Percentiles rank a stretch among this genome's conserved stretches.
phyloP scores from a whole-genome alignment of 1,140 invertebrate species.

The Drosophila pseudoobscura region DNA sequence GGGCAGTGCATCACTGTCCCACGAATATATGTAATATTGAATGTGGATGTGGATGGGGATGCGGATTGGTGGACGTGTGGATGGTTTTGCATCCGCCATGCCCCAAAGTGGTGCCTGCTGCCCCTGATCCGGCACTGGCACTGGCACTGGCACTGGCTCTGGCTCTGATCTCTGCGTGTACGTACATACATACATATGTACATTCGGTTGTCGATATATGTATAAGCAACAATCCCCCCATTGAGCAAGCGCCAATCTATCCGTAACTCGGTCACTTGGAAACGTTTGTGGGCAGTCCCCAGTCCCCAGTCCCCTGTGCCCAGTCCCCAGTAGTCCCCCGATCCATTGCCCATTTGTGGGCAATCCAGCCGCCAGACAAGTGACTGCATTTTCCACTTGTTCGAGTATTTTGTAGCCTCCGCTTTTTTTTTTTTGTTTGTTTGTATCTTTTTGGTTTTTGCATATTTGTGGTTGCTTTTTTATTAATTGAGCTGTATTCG shows the following conservation, averaged over 20 bases:
- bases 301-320: constrained; percentile 31
- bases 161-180: constrained; percentile 26
- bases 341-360: constrained; percentile 59
- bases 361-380: constrained; percentile 31
- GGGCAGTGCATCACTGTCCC: constrained; percentile 47
- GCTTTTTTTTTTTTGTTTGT: constrained; percentile 10
- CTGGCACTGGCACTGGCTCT: no score
- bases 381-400: constrained; percentile 53
- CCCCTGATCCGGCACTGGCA: no score
- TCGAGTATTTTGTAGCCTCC: constrained; percentile 4
- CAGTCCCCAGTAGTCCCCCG: no score
- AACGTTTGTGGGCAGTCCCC: constrained; percentile 58
- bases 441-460: constrained; percentile 13
- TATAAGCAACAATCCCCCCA: constrained; percentile 47
- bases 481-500: constrained; percentile 70
- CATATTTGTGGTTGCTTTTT: constrained; percentile 45
- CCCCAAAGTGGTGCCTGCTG: constrained; percentile 12
- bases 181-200: not conserved
- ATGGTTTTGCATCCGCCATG: constrained; percentile 44
- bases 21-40: constrained; percentile 45
- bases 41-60: constrained; percentile 45
- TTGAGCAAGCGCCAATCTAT: constrained; percentile 71
- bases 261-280: constrained; percentile 70
- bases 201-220: constrained; percentile 46
- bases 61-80: constrained; percentile 37